Evolutionary conservation across 2,888 invertebrate genomes (phyloP).

Genomic region (Heliconius aoede): DNA sequence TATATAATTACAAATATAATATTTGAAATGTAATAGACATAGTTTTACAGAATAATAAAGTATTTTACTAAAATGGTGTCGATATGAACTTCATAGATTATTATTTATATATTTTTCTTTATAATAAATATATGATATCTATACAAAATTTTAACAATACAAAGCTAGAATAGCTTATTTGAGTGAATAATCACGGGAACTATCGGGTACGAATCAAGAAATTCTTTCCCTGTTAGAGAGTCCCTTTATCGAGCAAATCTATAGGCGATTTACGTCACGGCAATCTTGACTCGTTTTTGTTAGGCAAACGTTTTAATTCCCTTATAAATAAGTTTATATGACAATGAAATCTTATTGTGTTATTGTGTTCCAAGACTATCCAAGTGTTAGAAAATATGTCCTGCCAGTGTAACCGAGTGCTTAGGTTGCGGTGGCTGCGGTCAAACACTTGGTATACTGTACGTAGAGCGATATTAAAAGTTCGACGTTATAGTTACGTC

Average conservation of each 20-base stretch:
- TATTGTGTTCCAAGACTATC: too few relatives aligned
- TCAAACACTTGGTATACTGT: slow-evolving; percentile 3
- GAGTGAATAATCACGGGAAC: too few relatives aligned
- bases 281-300: neutral
- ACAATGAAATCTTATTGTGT: neutral
- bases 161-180: too few relatives aligned
- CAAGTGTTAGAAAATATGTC: neutral
- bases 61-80: too few relatives aligned
- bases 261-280: too few relatives aligned
- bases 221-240: too few relatives aligned
- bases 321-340: neutral
- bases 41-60: neutral
- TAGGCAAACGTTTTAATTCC: neutral
- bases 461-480: neutral
- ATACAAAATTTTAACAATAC: too few relatives aligned
- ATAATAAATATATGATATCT: too few relatives aligned
- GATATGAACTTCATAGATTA: neutral
- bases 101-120: too few relatives aligned
- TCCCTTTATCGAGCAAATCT: too few relatives aligned
- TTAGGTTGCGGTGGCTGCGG: neutral
- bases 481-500: neutral
- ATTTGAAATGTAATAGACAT: neutral
- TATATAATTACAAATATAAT: neutral
- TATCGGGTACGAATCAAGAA: too few relatives aligned
- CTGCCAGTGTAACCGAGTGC: slow-evolving; percentile 9